phyloP scores from a whole-genome alignment of 2,888 invertebrate species.

The Bruchidius siliquastri region DNA sequence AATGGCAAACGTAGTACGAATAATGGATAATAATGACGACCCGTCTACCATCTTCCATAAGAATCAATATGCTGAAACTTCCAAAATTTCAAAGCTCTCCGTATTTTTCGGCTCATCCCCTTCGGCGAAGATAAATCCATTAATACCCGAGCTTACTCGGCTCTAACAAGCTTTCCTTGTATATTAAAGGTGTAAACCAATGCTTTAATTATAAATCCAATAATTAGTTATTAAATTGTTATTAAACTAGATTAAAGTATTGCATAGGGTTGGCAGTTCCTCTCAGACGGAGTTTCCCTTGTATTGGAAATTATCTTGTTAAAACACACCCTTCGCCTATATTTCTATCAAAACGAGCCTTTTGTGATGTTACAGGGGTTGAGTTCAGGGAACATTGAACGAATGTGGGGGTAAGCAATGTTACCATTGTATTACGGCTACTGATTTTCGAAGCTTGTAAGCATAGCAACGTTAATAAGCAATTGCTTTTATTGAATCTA shows the following conservation, averaged over 20 bases:
- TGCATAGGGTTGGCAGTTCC: conserved; percentile 19
- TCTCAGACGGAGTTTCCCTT: conserved; percentile 22
- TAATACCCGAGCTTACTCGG: conserved; percentile 6
- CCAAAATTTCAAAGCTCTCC: neutral
- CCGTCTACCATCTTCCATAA: neutral
- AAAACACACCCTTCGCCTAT: conserved; percentile 25
- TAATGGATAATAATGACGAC: no score
- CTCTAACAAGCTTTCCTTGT: conserved; percentile 21
- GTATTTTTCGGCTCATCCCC: neutral
- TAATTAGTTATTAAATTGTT: conserved; percentile 43
- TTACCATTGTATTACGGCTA: neutral
- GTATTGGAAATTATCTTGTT: conserved; percentile 31
- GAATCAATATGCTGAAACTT: neutral
- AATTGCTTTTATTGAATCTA: no score
- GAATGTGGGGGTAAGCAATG: neutral
- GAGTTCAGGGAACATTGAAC: neutral
- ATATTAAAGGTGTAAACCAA: conserved; percentile 29
- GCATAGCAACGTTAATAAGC: no score
- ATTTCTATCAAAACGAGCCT: conserved; percentile 25
- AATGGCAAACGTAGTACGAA: no score
- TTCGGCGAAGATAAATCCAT: neutral
- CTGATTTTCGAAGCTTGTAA: neutral
- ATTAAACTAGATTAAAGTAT: conserved; percentile 43
- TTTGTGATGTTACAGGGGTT: conserved; percentile 4
- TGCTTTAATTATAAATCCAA: conserved; percentile 41